Percentiles rank a stretch among this genome's conserved stretches.
Conservation (phyloP, 1,140 invertebrate species). For the Battus philenor region DNA sequence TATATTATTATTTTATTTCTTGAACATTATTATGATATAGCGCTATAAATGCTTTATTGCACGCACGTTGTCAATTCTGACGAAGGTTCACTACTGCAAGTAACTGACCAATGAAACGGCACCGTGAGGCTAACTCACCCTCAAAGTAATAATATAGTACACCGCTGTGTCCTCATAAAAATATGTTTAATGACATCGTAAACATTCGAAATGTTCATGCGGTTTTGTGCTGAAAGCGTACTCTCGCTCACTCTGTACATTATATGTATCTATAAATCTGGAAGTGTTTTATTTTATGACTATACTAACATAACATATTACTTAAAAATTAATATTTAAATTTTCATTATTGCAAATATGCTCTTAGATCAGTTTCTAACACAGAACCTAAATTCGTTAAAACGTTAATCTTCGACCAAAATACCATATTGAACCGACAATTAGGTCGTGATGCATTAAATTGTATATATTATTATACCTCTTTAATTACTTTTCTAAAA, state of each 20-base stretch:
- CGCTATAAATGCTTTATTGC: slow-evolving; percentile 55
- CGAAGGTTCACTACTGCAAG: slow-evolving; percentile 47
- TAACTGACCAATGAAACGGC: slow-evolving; percentile 59
- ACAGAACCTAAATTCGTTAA: too few relatives aligned
- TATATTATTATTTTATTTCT: slow-evolving; percentile 34
- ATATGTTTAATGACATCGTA: slow-evolving; percentile 73
- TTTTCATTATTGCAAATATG: too few relatives aligned
- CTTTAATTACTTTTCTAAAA: too few relatives aligned
- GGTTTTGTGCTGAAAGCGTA: slow-evolving; percentile 48
- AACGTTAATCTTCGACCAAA: too few relatives aligned
- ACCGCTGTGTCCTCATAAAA: slow-evolving; percentile 67
- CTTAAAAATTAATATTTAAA: slow-evolving; percentile 41
- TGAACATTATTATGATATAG: slow-evolving; percentile 35
- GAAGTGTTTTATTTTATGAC: slow-evolving; percentile 58
- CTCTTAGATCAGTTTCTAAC: too few relatives aligned
- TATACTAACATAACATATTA: slow-evolving; percentile 39
- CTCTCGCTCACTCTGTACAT: slow-evolving; percentile 43
- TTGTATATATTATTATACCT: too few relatives aligned
- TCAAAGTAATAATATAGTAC: slow-evolving; percentile 53
- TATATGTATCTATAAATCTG: slow-evolving; percentile 62
- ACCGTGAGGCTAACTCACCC: slow-evolving; percentile 44
- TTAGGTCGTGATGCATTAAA: too few relatives aligned
- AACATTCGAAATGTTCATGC: slow-evolving; percentile 61
- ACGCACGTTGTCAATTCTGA: slow-evolving; percentile 55
- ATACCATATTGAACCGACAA: too few relatives aligned